These are phyloP conservation scores for Gopherus flavomarginatus DNA, from an alignment of 2,113 vertebrate genomes.

Conservation along the genomic window DNA sequence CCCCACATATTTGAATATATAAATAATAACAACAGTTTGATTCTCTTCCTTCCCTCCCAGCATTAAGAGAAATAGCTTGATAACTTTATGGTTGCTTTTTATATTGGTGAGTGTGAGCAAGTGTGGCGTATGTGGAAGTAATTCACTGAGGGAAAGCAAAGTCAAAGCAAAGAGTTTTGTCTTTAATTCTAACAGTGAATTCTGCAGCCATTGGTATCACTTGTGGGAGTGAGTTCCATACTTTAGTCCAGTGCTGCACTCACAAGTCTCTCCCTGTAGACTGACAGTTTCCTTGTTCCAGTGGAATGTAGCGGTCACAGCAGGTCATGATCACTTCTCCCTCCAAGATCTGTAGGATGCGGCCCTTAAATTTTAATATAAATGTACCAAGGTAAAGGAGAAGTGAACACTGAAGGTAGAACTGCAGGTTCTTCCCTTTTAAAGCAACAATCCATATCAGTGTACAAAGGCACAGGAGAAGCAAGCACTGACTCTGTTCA, in stretches of 20 bases:
- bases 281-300: background rate
- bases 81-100: background rate
- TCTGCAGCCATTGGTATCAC: background rate
- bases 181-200: background rate
- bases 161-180: background rate
- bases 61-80: constrained; percentile 22
- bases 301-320: background rate
- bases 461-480: constrained; percentile 68
- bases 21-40: background rate
- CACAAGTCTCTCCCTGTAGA: background rate
- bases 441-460: constrained; percentile 76
- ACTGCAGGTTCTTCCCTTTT: constrained; percentile 69
- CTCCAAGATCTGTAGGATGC: background rate
- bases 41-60: constrained; percentile 17
- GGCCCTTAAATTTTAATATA: constrained; percentile 26
- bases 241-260: background rate
- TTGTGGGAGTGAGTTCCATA: background rate
- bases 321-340: background rate
- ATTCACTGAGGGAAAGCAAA: background rate
- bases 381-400: background rate
- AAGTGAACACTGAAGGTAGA: constrained; percentile 43
- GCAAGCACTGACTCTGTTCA: constrained; percentile 78
- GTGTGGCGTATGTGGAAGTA: background rate
- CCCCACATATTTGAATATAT: constrained; percentile 26
- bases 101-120: background rate